Evolutionary conservation across 2,888 invertebrate genomes (phyloP).

Genomic region (Acleris cristana): DNA sequence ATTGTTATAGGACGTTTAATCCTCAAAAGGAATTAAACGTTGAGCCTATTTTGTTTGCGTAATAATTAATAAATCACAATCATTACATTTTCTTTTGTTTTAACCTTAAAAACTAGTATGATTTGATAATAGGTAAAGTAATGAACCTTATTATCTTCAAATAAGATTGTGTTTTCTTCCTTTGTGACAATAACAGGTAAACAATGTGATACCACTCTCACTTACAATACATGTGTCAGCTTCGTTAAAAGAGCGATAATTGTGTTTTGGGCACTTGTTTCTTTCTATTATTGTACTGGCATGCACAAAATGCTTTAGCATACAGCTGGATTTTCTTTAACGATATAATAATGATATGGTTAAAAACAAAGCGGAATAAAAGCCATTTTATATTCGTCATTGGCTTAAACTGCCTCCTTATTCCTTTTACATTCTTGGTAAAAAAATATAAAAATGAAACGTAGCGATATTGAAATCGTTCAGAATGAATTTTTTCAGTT

Average conservation of each 20-base stretch:
- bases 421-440: no score
- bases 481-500: no score
- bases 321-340: no score
- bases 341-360: no score
- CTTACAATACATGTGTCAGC: conserved; percentile 10
- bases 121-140: background rate
- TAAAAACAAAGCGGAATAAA: no score
- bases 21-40: no score
- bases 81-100: conserved; percentile 16
- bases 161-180: background rate
- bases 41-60: no score
- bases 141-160: background rate
- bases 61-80: background rate
- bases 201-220: conserved; percentile 1
- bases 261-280: conserved; percentile 32
- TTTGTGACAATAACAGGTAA: background rate
- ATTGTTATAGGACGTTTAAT: no score
- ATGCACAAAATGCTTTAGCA: background rate
- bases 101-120: background rate
- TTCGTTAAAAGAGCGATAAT: conserved; percentile 30
- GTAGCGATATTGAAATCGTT: no score
- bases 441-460: no score
- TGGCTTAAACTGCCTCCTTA: no score
- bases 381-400: no score
- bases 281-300: conserved; percentile 10